Conservation (phyloP, 2,888 invertebrate species). For the Stenurella melanura region DNA sequence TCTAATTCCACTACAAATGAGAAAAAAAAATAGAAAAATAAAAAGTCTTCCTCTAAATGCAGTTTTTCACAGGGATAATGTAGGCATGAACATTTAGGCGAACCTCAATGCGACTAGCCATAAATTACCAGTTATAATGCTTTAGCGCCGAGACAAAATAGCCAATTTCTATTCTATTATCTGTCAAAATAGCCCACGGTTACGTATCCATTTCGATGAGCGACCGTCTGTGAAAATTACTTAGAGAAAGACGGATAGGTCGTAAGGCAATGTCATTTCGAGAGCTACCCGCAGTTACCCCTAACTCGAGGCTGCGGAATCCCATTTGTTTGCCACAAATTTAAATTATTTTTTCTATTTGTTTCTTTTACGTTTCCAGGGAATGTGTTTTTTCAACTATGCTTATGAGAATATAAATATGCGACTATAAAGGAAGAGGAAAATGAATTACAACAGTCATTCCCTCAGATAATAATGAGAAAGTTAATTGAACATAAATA, state of each 20-base stretch:
- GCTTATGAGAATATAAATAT: slow-evolving; percentile 6
- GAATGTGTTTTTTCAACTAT: not conserved
- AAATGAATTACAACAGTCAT: slow-evolving; percentile 10
- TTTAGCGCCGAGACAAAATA: slow-evolving; percentile 66
- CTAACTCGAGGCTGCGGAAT: not conserved
- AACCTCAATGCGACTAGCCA: slow-evolving; percentile 22
- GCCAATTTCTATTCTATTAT: slow-evolving; percentile 71
- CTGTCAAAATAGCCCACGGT: slow-evolving; percentile 68
- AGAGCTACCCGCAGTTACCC: not conserved
- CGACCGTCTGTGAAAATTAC: slow-evolving; percentile 53
- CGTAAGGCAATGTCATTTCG: slow-evolving; percentile 35
- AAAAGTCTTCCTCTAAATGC: not conserved
- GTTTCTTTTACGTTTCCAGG: not conserved
- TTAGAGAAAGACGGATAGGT: slow-evolving; percentile 43
- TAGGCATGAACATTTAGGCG: not conserved
- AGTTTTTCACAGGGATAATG: not conserved
- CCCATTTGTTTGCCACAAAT: slow-evolving; percentile 18
- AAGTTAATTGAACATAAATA: not conserved
- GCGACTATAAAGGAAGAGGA: not conserved
- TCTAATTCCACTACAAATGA: too few relatives aligned
- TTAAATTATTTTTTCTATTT: slow-evolving; percentile 27
- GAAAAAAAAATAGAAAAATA: too few relatives aligned
- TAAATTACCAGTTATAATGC: slow-evolving; percentile 62
- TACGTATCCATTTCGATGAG: slow-evolving; percentile 56
- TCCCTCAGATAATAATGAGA: not conserved